phyloP scores from a whole-genome alignment of 2,113 vertebrate species.

The Bucco capensis region DNA sequence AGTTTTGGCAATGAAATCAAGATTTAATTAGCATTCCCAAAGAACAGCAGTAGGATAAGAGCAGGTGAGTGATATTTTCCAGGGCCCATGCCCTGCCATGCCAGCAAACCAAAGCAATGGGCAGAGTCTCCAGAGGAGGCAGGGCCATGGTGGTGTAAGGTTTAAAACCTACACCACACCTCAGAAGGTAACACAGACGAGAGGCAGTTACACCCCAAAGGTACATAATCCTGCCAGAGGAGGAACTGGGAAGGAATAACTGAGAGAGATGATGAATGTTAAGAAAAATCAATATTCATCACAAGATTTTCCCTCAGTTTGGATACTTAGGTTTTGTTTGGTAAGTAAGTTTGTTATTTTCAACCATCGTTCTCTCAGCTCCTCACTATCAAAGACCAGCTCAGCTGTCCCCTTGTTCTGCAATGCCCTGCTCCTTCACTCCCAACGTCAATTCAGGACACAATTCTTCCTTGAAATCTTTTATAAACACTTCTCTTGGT shows the following conservation, averaged over 20 bases:
- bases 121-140: neutral
- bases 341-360: neutral
- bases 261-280: neutral
- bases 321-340: neutral
- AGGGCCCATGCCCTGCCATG: neutral
- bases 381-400: neutral
- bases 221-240: neutral
- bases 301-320: accelerated
- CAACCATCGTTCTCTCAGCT: neutral
- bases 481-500: too few relatives aligned
- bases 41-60: neutral
- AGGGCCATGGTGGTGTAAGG: neutral
- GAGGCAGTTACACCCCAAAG: neutral
- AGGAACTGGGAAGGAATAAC: neutral
- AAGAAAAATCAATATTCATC: accelerated
- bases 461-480: neutral
- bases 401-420: neutral
- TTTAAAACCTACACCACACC: neutral
- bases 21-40: neutral
- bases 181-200: neutral
- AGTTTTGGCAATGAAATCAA: neutral
- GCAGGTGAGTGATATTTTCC: neutral
- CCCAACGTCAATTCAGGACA: accelerated
- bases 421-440: accelerated
- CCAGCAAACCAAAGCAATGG: neutral